A percentile compares a stretch with the other conserved stretches of the same genome.
These are phyloP conservation scores for Menidia beryllina DNA, from an alignment of 2,113 vertebrate species.

Conservation along the genomic window DNA sequence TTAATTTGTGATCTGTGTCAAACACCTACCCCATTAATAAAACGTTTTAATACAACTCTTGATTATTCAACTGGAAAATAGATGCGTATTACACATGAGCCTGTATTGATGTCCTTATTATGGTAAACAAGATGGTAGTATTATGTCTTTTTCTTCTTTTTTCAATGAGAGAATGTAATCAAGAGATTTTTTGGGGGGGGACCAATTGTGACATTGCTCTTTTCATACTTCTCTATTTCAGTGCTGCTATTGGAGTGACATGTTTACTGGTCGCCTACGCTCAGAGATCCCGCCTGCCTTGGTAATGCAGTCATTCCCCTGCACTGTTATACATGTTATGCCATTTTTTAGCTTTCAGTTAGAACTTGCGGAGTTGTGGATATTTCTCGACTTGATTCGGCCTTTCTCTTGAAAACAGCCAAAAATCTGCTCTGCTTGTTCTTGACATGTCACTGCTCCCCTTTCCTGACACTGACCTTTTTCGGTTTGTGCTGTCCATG, in stretches of 20 bases:
- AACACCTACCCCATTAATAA: too few relatives aligned
- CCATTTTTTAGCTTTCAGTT: not conserved
- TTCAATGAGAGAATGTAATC: not conserved
- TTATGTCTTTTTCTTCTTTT: not conserved
- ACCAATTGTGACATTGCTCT: not conserved
- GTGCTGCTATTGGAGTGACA: conserved; percentile 98
- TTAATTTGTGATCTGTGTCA: too few relatives aligned
- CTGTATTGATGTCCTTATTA: too few relatives aligned
- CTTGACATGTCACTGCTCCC: too few relatives aligned
- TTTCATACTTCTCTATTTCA: conserved; percentile 51
- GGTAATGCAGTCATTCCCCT: conserved; percentile 81
- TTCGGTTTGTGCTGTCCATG: not conserved
- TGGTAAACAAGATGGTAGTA: too few relatives aligned
- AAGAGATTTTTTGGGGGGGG: not conserved
- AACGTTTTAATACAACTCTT: too few relatives aligned
- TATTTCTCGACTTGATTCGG: not conserved
- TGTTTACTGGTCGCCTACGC: conserved; percentile 96
- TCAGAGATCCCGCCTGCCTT: conserved; percentile 95
- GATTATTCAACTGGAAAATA: too few relatives aligned
- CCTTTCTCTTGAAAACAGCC: not conserved
- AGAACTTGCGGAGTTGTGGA: not conserved
- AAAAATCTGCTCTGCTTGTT: not conserved
- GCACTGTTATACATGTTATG: not conserved
- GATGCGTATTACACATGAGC: too few relatives aligned
- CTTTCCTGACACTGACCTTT: too few relatives aligned